phyloP scores from a whole-genome alignment of 2,113 vertebrate species.

The Centropristis striata region DNA sequence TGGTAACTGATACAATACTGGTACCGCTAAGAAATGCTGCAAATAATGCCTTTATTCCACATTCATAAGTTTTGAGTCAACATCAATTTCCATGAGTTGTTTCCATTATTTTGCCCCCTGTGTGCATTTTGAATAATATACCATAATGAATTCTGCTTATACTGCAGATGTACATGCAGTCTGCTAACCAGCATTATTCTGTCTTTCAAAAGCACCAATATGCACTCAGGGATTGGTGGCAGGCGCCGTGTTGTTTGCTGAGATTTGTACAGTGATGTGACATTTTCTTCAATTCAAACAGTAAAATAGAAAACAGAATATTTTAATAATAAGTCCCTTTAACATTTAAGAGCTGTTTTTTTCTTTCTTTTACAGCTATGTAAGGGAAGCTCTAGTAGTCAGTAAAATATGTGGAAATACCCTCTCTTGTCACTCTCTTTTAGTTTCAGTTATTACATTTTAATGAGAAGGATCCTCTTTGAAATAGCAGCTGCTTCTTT shows the following conservation, averaged over 20 bases:
- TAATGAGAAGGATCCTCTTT: slow-evolving; percentile 35
- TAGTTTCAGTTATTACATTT: slow-evolving; percentile 44
- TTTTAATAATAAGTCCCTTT: slow-evolving; percentile 22
- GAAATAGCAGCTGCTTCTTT: slow-evolving; percentile 22
- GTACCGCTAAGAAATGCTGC: background rate
- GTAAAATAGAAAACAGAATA: slow-evolving; percentile 39
- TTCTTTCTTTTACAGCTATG: background rate
- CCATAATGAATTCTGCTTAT: background rate
- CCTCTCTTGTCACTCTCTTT: background rate
- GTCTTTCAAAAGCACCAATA: slow-evolving; percentile 12
- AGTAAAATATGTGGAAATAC: slow-evolving; percentile 1
- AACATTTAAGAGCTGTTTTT: slow-evolving; percentile 7
- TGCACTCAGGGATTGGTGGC: slow-evolving; percentile 16
- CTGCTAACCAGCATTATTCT: background rate
- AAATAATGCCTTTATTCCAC: background rate
- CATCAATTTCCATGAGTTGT: background rate
- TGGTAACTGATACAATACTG: background rate
- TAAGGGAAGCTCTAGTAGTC: background rate
- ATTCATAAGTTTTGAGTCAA: background rate
- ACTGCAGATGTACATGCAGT: background rate
- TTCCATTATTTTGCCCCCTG: background rate
- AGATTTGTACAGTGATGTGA: slow-evolving; percentile 32
- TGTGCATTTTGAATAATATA: background rate
- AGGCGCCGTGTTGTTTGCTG: slow-evolving; percentile 6
- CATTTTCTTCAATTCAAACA: slow-evolving; percentile 25